phyloP scores from a whole-genome alignment of 2,113 vertebrate species.

The Clinocottus analis region DNA sequence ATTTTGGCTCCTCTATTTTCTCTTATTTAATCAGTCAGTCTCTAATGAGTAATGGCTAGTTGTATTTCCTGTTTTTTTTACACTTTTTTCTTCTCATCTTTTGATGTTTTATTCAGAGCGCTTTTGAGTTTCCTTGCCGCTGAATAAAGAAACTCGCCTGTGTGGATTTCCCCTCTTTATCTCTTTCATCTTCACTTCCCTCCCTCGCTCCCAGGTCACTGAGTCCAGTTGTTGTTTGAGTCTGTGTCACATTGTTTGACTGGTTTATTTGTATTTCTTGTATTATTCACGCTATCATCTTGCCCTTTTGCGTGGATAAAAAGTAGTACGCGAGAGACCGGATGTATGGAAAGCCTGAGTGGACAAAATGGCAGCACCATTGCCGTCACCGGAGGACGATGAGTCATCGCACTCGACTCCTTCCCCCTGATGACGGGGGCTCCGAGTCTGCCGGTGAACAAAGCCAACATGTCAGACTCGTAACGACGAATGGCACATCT shows the following conservation, averaged over 20 bases:
- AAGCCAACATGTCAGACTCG: constrained; percentile 49
- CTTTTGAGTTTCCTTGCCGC: neutral
- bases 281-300: no score
- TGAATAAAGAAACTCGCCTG: neutral
- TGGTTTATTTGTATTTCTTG: neutral
- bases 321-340: neutral
- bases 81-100: neutral
- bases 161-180: neutral
- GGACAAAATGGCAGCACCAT: constrained; percentile 17
- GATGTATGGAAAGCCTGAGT: neutral
- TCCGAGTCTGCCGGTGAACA: constrained; percentile 42
- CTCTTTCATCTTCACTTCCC: neutral
- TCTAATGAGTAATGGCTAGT: neutral
- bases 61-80: neutral
- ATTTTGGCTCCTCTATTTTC: neutral
- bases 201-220: neutral
- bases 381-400: constrained; percentile 15
- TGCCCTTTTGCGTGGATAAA: neutral
- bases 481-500: constrained; percentile 35
- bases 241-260: neutral
- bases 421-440: constrained; percentile 31
- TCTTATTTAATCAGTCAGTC: neutral
- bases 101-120: neutral
- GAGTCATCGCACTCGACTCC: constrained; percentile 35
- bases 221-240: neutral